A percentile compares a stretch with the other conserved stretches of the same genome.
Evolutionary conservation across 1,140 invertebrate species (phyloP).

Genomic region (Drosophila carrolli): DNA sequence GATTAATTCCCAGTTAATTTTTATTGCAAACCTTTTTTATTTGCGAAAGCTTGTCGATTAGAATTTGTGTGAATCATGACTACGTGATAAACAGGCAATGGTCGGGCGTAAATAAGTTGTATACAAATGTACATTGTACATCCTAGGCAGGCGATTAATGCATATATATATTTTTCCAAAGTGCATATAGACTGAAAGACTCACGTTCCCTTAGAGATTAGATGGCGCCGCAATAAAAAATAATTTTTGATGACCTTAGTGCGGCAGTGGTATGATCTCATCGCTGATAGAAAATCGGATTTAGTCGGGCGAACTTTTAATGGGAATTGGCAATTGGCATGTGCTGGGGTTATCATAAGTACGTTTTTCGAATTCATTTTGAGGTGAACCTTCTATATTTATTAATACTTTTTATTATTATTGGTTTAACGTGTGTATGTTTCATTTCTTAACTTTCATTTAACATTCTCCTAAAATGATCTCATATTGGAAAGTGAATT

Average conservation of each 20-base stretch:
- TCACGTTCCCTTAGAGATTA: slow-evolving; percentile 1
- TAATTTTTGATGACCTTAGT: slow-evolving; percentile 45
- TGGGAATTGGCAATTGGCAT: slow-evolving; percentile 5
- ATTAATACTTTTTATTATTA: no score
- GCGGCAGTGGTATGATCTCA: slow-evolving; percentile 47
- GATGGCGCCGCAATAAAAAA: slow-evolving; percentile 60
- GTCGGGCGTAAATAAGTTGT: slow-evolving; percentile 13
- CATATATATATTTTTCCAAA: slow-evolving; percentile 4
- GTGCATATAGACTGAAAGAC: slow-evolving; percentile 30
- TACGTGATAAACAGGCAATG: slow-evolving; percentile 47
- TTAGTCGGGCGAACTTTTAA: slow-evolving; percentile 2
- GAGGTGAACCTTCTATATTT: neutral
- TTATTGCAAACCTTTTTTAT: slow-evolving; percentile 27
- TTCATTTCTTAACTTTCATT: slow-evolving; percentile 1
- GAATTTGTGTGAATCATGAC: slow-evolving; percentile 59
- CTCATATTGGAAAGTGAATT: slow-evolving; percentile 25
- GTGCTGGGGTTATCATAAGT: slow-evolving; percentile 22
- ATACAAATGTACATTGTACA: slow-evolving; percentile 9
- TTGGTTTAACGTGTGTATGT: neutral
- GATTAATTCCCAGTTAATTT: slow-evolving; percentile 44
- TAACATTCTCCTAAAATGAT: slow-evolving; percentile 9
- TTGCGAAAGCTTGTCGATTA: slow-evolving; percentile 22
- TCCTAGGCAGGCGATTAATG: slow-evolving; percentile 1
- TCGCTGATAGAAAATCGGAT: slow-evolving; percentile 19
- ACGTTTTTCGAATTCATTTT: slow-evolving; percentile 5